Percentiles rank a stretch among this genome's conserved stretches.
Conservation (phyloP, 2,113 vertebrate genomes). For the Smithornis capensis region DNA sequence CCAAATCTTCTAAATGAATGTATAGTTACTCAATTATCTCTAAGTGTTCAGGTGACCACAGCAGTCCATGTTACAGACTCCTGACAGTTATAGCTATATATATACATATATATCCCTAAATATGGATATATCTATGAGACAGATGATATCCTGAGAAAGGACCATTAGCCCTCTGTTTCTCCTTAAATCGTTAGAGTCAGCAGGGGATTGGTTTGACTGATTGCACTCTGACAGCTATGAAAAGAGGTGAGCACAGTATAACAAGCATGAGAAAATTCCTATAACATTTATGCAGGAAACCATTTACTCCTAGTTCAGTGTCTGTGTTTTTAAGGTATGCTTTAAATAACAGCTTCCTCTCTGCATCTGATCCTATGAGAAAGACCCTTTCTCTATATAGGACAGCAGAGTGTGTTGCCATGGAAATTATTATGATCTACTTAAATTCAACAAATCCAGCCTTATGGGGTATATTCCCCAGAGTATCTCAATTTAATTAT, state of each 20-base stretch:
- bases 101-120: not conserved
- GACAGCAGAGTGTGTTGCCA: constrained; percentile 51
- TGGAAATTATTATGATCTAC: constrained; percentile 49
- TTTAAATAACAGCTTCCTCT: constrained; percentile 8
- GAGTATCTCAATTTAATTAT: constrained; percentile 31
- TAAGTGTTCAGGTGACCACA: not conserved
- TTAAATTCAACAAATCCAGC: constrained; percentile 35
- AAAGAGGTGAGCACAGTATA: not conserved
- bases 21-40: not conserved
- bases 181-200: not conserved
- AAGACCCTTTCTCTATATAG: constrained; percentile 24
- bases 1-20: not conserved
- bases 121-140: not conserved
- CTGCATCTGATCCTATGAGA: not conserved
- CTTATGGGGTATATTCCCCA: not conserved
- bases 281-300: not conserved
- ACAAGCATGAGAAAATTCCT: not conserved
- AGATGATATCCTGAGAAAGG: not conserved
- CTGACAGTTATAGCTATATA: not conserved
- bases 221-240: not conserved
- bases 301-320: not conserved
- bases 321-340: not conserved
- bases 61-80: not conserved
- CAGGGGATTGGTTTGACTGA: not conserved
- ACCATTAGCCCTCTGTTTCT: not conserved